Evolutionary conservation across 2,113 vertebrate species (phyloP), one percentile per base, ranked within the genome.

Genomic region (Alaudala cheleensis): DNA sequence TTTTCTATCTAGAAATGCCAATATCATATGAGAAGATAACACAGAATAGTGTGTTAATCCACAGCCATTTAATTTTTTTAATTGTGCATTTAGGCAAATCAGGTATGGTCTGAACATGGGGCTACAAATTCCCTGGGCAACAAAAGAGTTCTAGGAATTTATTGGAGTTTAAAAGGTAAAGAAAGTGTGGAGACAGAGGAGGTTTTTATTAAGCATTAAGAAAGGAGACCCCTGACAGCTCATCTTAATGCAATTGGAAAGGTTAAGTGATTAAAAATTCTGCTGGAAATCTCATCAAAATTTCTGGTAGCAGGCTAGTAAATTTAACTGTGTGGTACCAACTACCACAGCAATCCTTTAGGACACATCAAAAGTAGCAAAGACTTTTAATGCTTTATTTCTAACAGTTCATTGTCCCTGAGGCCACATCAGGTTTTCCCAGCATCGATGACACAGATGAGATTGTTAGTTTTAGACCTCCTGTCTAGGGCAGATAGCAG

Each of bases 241-340:
- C 58, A 77, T 92, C 81, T 70, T 93, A 96, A 92, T 79, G 31
- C 54, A 88, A 21, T 74, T 60, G 83, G 86, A 95, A 96, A 93
- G 86, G 80, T 57, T 89, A 90, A 95, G 67, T 54, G 67, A 90
- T 88, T 90, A 87, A 91, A 92, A 86, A 70, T 94, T 93, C 80
- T 86, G 39, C 34, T 49, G 69, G 79, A 90, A 91, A 90, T 58
- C 40, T 33, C 69, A 54, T 83, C 65, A 92, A 61, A 60, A 86
- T 67, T 90, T 72, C 88, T 34, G 16, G 66, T n/a, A 81, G 26
- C 53, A 40, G 31, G 24, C 69, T 83, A 84, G 71, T 47, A 62
- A 95, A 93, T 95, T 89, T 94, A 89, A 86, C 81, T 89, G 29
- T 64, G n/a, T 80, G 62, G 44, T 76, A 70, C 7, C 37, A 60